A percentile compares a stretch with the other conserved stretches of the same genome.
These are phyloP conservation scores for Drosophila prolongata DNA, from an alignment of 2,888 invertebrate species.

Conservation along the genomic window DNA sequence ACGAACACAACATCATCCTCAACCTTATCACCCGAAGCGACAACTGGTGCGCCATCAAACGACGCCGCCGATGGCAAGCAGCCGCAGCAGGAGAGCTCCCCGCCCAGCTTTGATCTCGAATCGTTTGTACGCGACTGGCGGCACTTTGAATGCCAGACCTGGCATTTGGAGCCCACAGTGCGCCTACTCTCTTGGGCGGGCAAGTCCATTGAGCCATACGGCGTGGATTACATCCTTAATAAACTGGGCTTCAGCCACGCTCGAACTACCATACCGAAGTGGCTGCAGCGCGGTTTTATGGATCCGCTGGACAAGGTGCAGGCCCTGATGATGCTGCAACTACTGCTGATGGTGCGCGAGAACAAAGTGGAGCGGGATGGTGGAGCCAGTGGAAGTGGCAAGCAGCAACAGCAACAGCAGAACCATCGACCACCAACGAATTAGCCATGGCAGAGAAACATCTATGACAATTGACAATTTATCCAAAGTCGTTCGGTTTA, in stretches of 20 bases:
- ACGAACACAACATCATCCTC: slow-evolving; percentile 12
- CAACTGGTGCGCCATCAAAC: slow-evolving; percentile 14
- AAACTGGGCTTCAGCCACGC: slow-evolving; percentile 99
- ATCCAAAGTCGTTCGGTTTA: slow-evolving; percentile 49
- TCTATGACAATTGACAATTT: slow-evolving; percentile 62
- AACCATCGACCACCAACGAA: slow-evolving; percentile 63
- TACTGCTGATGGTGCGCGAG: slow-evolving; percentile 87
- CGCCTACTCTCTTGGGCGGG: slow-evolving; percentile 95
- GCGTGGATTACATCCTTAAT: slow-evolving; percentile 98
- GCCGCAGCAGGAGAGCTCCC: slow-evolving; percentile 16
- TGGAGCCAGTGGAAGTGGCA: slow-evolving; percentile 11
- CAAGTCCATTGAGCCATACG: slow-evolving; percentile 98
- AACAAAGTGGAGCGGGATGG: slow-evolving; percentile 81
- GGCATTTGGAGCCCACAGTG: slow-evolving; percentile 98
- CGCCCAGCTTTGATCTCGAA: slow-evolving; percentile 85
- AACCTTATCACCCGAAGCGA: slow-evolving; percentile 17
- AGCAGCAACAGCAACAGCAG: slow-evolving; percentile 42
- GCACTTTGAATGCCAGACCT: slow-evolving; percentile 96
- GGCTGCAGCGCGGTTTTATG: slow-evolving; percentile 99
- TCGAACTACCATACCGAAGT: slow-evolving; percentile 99
- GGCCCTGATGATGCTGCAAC: slow-evolving; percentile 90
- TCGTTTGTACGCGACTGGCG: slow-evolving; percentile 93
- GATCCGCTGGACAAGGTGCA: slow-evolving; percentile 98
- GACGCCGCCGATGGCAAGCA: slow-evolving; percentile 46
- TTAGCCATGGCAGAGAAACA: slow-evolving; percentile 48